Conservation (phyloP, 2,888 invertebrate genomes). For the Hypena proboscidalis region DNA sequence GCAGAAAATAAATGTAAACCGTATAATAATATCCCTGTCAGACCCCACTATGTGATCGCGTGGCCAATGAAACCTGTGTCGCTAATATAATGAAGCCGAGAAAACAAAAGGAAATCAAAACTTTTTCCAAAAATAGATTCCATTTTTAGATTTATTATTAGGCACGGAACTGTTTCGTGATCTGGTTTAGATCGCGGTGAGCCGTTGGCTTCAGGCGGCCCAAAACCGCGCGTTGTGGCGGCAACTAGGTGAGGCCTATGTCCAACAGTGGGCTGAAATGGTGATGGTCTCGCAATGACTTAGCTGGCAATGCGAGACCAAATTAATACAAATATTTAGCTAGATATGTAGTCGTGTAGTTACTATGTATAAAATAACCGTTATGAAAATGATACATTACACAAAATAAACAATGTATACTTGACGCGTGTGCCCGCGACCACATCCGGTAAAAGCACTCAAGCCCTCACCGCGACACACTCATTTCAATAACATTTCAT, state of each 20-base stretch:
- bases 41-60: slow-evolving; percentile 40
- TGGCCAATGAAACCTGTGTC: slow-evolving; percentile 43
- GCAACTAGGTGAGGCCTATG: too few relatives aligned
- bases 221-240: too few relatives aligned
- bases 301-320: too few relatives aligned
- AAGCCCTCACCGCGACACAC: slow-evolving; percentile 3
- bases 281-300: too few relatives aligned
- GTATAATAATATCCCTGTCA: slow-evolving; percentile 34
- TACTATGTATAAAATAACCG: too few relatives aligned
- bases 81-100: slow-evolving; percentile 27
- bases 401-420: slow-evolving; percentile 8
- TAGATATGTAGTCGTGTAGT: too few relatives aligned
- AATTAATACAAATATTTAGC: too few relatives aligned
- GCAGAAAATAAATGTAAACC: slow-evolving; percentile 26
- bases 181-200: too few relatives aligned
- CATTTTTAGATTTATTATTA: too few relatives aligned
- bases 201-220: too few relatives aligned
- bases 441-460: slow-evolving; percentile 26
- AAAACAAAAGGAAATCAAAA: slow-evolving; percentile 39
- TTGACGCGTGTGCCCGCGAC: slow-evolving; percentile 20
- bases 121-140: slow-evolving; percentile 21
- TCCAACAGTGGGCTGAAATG: too few relatives aligned
- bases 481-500: slow-evolving; percentile 5
- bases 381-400: background rate
- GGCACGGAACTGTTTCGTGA: too few relatives aligned